A percentile compares a stretch with the other conserved stretches of the same genome.
Conservation (phyloP, 2,888 invertebrate species). For the Teleiodes luculella region DNA sequence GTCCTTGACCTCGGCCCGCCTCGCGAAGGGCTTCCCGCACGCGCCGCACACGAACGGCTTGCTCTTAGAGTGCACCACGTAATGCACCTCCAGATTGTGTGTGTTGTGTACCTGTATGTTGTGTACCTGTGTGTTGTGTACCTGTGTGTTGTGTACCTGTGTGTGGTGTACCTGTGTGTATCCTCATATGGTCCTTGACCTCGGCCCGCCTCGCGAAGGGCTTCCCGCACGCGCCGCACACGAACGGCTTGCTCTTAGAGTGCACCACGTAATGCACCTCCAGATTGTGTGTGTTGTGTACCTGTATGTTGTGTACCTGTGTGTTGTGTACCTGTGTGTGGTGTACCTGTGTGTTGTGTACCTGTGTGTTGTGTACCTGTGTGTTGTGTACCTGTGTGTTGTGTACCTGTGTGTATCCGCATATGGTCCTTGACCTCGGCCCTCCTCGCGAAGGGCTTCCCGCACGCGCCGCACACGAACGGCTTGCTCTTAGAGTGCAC, state of each 20-base stretch:
- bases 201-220: slow-evolving; percentile 87
- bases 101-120: too few relatives aligned
- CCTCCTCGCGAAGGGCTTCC: slow-evolving; percentile 85
- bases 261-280: slow-evolving; percentile 85
- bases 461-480: slow-evolving; percentile 83
- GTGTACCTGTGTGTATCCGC: slow-evolving; percentile 87
- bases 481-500: slow-evolving; percentile 87
- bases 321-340: too few relatives aligned
- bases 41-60: slow-evolving; percentile 84
- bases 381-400: too few relatives aligned
- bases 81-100: slow-evolving; percentile 84
- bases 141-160: too few relatives aligned
- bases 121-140: too few relatives aligned
- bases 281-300: slow-evolving; percentile 88
- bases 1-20: slow-evolving; percentile 87
- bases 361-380: too few relatives aligned
- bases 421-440: slow-evolving; percentile 90
- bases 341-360: too few relatives aligned
- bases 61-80: slow-evolving; percentile 85
- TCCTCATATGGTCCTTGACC: slow-evolving; percentile 87
- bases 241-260: slow-evolving; percentile 84
- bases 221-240: slow-evolving; percentile 83
- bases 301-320: too few relatives aligned
- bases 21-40: slow-evolving; percentile 86
- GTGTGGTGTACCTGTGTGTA: slow-evolving; percentile 86